These are phyloP conservation scores for Forbesichthys agassizii DNA, from an alignment of 2,113 vertebrate genomes.

Conservation along the genomic window DNA sequence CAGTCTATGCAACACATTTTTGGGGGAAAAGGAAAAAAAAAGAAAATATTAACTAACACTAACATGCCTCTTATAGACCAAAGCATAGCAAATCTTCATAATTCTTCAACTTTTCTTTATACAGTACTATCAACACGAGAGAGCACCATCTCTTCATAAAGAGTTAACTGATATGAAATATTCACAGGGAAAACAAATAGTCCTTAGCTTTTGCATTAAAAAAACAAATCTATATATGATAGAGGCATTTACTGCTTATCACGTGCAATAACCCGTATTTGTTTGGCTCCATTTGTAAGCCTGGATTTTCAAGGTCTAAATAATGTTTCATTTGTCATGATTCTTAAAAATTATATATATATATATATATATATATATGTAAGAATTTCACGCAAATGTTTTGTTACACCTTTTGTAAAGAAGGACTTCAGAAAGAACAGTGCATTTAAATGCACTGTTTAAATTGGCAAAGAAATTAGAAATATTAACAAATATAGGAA, in stretches of 20 bases:
- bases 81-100: slow-evolving; percentile 30
- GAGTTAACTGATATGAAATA: slow-evolving; percentile 16
- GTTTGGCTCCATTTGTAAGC: slow-evolving; percentile 52
- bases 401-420: slow-evolving; percentile 34
- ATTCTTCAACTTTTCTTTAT: slow-evolving; percentile 29
- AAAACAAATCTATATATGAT: slow-evolving; percentile 13
- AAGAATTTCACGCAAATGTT: slow-evolving; percentile 20
- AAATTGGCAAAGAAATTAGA: slow-evolving; percentile 32
- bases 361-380: neutral
- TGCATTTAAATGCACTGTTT: slow-evolving; percentile 29
- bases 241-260: slow-evolving; percentile 37
- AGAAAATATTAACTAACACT: slow-evolving; percentile 45
- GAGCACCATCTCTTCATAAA: slow-evolving; percentile 28
- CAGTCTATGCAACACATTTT: slow-evolving; percentile 50
- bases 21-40: slow-evolving; percentile 19
- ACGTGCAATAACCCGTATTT: slow-evolving; percentile 71
- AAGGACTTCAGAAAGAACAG: slow-evolving; percentile 54
- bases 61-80: slow-evolving; percentile 52
- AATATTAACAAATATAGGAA: slow-evolving; percentile 69
- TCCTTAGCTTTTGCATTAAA: too few species aligned
- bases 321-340: slow-evolving; percentile 24
- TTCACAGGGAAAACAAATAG: slow-evolving; percentile 13
- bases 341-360: slow-evolving; percentile 26
- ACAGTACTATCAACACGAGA: slow-evolving; percentile 49
- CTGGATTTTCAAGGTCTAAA: slow-evolving; percentile 50